Conservation (phyloP, 2,797 vertebrate genomes). For the Cynopterus sphinx region DNA sequence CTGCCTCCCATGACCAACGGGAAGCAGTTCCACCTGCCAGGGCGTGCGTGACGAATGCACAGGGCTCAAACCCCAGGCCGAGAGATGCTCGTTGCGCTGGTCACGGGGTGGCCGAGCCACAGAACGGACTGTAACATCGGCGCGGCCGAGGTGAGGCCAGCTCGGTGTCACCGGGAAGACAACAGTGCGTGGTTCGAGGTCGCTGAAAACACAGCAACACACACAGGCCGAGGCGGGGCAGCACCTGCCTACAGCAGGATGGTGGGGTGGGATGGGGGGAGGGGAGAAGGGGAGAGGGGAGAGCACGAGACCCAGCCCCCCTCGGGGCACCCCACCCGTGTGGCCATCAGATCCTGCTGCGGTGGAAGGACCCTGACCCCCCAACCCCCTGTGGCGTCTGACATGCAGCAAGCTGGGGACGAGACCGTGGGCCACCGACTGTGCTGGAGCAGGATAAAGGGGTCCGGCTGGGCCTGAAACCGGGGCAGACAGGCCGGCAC, state of each 20-base stretch:
- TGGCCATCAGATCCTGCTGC: neutral
- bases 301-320: accelerated
- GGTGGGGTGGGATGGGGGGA: too few relatives aligned
- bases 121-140: neutral
- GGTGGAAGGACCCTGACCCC: accelerated
- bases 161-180: neutral
- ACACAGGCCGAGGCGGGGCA: too few relatives aligned
- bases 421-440: accelerated
- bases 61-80: neutral
- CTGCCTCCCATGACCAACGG: neutral
- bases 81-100: neutral
- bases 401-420: neutral
- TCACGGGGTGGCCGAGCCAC: accelerated
- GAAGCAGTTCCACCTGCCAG: neutral
- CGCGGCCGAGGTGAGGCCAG: neutral
- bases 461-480: neutral
- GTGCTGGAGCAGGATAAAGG: neutral
- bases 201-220: neutral
- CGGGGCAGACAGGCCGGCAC: accelerated
- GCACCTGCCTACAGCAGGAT: too few relatives aligned
- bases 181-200: accelerated
- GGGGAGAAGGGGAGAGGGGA: neutral
- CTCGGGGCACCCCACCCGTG: accelerated
- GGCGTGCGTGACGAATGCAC: accelerated
- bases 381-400: neutral